phyloP scores from a whole-genome alignment of 2,797 vertebrate genomes.

The Otolemur crassicaudatus region DNA sequence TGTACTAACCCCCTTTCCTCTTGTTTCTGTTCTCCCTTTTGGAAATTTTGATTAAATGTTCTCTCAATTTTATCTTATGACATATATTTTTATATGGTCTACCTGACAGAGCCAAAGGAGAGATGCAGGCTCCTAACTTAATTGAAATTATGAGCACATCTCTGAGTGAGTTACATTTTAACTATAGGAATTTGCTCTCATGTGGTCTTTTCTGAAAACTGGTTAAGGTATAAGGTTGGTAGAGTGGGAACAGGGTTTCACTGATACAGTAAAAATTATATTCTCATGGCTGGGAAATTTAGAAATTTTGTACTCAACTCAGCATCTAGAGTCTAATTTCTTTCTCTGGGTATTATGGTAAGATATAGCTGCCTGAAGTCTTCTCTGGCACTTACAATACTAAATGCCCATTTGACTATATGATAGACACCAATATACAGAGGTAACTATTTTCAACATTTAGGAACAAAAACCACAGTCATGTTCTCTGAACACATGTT shows the following conservation, averaged over 20 bases:
- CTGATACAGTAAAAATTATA: background rate
- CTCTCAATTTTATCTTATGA: background rate
- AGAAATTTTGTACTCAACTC: background rate
- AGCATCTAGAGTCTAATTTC: background rate
- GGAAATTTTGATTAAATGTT: background rate
- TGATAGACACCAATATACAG: background rate
- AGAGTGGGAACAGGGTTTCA: background rate
- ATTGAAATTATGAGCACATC: background rate
- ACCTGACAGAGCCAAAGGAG: background rate
- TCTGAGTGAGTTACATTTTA: fast-evolving
- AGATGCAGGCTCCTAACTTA: background rate
- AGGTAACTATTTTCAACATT: background rate
- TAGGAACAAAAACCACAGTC: background rate
- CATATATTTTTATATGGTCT: background rate
- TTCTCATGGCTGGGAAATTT: background rate
- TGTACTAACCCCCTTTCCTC: background rate
- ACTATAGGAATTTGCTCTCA: too few relatives aligned
- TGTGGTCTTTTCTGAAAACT: too few relatives aligned
- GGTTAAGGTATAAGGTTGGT: too few relatives aligned
- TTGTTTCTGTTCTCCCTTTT: background rate
- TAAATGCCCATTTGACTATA: background rate
- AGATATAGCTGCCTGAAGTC: background rate
- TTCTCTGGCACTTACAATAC: background rate
- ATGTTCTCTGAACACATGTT: background rate
- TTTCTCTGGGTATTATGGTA: background rate